Conservation (phyloP, 2,113 vertebrate genomes). For the Cyrtonyx montezumae region DNA sequence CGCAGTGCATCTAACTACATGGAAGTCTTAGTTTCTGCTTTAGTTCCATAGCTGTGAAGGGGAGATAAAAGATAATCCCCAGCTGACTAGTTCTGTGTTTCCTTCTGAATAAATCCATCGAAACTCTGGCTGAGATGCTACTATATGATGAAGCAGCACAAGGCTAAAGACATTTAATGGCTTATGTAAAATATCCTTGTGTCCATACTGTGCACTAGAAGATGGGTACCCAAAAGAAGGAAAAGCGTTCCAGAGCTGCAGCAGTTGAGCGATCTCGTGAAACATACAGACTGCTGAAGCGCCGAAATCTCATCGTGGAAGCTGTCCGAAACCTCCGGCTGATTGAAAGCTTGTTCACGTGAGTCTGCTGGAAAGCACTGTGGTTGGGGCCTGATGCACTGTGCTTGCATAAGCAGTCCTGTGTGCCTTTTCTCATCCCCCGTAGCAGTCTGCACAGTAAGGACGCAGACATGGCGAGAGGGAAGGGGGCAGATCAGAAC, state of each 20-base stretch:
- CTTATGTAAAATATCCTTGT: not conserved
- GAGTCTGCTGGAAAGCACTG: slow-evolving; percentile 11
- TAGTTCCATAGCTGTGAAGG: not conserved
- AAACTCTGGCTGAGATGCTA: not conserved
- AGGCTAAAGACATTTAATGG: not conserved
- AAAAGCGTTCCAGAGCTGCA: not conserved
- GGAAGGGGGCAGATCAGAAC: not conserved
- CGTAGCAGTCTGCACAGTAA: fast-evolving
- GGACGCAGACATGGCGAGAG: not conserved
- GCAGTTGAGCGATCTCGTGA: slow-evolving; percentile 77
- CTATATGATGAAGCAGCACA: fast-evolving
- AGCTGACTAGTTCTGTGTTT: not conserved
- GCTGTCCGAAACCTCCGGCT: slow-evolving; percentile 86
- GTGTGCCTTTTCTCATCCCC: not conserved
- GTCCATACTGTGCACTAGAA: not conserved
- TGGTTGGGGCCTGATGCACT: fast-evolving
- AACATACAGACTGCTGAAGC: slow-evolving; percentile 90
- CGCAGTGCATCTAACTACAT: not conserved
- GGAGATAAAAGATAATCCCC: not conserved
- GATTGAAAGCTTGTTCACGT: slow-evolving; percentile 93
- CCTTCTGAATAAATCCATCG: not conserved
- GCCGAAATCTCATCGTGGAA: slow-evolving; percentile 94
- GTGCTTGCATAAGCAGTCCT: too few species aligned
- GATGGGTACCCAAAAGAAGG: slow-evolving; percentile 19
- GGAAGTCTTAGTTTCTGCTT: not conserved